A percentile compares a stretch with the other conserved stretches of the same genome.
Conservation (phyloP, 2,888 invertebrate species). For the Ichneumoninae sp. region DNA sequence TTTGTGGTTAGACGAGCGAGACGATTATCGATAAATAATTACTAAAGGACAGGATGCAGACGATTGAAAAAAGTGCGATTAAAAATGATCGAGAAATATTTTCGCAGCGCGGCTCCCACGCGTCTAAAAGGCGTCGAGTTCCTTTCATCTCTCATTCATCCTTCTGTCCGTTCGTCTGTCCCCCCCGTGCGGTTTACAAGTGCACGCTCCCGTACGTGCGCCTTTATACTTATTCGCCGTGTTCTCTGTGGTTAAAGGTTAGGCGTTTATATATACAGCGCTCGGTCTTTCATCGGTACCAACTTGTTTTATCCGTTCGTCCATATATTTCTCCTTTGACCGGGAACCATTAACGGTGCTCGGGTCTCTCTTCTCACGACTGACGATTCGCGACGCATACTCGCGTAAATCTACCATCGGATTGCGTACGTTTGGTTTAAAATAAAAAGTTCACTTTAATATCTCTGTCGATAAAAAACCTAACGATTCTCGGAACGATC, state of each 20-base stretch:
- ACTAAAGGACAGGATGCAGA: background rate
- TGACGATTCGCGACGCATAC: background rate
- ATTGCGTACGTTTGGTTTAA: background rate
- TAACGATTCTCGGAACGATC: constrained; percentile 37
- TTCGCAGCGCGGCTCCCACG: constrained; percentile 70
- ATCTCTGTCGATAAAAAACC: constrained; percentile 18
- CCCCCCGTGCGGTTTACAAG: constrained; percentile 26
- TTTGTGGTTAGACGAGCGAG: background rate
- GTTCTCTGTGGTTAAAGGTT: constrained; percentile 50
- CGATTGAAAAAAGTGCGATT: background rate
- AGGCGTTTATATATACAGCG: constrained; percentile 13
- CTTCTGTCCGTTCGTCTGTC: constrained; percentile 62
- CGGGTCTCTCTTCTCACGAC: background rate
- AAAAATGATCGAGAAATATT: constrained; percentile 15
- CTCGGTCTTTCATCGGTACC: constrained; percentile 9
- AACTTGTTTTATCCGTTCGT: constrained; percentile 5
- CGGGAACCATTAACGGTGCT: background rate
- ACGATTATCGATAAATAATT: background rate
- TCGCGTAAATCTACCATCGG: background rate
- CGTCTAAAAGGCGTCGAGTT: constrained; percentile 73
- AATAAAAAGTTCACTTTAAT: background rate
- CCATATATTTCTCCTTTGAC: constrained; percentile 6
- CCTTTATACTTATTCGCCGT: constrained; percentile 30
- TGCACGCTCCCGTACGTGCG: constrained; percentile 33
- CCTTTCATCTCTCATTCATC: constrained; percentile 74